Evolutionary conservation across 2,113 vertebrate species (phyloP).

Genomic region (rat (Rattus norvegicus)): GRCr8 NC_086021.1:154510501-154511000

Average conservation of each 20-base stretch:
- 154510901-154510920: neutral
- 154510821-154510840: neutral
- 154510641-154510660: neutral
- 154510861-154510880: neutral
- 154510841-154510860: neutral
- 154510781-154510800: neutral
- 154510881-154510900: neutral
- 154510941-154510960: too few relatives aligned
- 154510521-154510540: neutral
- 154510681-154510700: slow-evolving; percentile 17
- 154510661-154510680: neutral
- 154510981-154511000: too few relatives aligned
- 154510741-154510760: neutral
- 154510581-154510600: rapidly evolving
- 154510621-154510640: rapidly evolving
- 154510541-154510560: neutral
- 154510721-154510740: neutral
- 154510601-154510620: rapidly evolving
- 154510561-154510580: rapidly evolving
- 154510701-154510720: neutral
- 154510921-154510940: too few relatives aligned
- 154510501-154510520: neutral
- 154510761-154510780: neutral
- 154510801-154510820: neutral
- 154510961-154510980: too few relatives aligned